phyloP scores from a whole-genome alignment of 2,888 invertebrate genomes.

The Drosophila recens region DNA sequence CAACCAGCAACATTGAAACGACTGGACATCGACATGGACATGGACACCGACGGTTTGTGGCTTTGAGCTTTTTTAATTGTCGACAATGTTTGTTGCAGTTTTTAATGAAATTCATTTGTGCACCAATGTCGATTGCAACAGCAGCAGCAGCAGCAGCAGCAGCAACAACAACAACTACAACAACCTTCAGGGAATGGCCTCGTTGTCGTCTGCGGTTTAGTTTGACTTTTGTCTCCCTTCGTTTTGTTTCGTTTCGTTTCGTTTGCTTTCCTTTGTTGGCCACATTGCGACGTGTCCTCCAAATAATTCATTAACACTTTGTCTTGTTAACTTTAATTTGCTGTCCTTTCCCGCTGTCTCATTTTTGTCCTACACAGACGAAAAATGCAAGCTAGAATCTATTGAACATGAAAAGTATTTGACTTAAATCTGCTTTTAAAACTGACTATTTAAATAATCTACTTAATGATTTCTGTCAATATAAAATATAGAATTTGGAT shows the following conservation, averaged over 20 bases:
- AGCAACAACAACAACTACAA: slow-evolving; percentile 25
- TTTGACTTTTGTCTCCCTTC: slow-evolving; percentile 25
- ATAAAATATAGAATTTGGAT: no score
- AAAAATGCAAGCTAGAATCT: not conserved
- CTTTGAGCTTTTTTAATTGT: slow-evolving; percentile 76
- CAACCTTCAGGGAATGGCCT: slow-evolving; percentile 29
- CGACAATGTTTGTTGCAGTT: slow-evolving; percentile 80
- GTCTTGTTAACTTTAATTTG: slow-evolving; percentile 80
- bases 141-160: slow-evolving; percentile 28
- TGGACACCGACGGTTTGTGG: slow-evolving; percentile 52
- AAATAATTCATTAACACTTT: slow-evolving; percentile 85
- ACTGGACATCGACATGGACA: slow-evolving; percentile 25
- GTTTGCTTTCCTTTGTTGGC: slow-evolving; percentile 22
- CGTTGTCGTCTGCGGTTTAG: slow-evolving; percentile 60
- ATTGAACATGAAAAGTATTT: not conserved
- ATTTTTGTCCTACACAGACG: not conserved
- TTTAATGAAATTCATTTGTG: slow-evolving; percentile 80
- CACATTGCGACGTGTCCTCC: slow-evolving; percentile 82
- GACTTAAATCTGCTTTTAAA: no score
- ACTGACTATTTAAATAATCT: not conserved
- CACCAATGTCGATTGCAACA: slow-evolving; percentile 60
- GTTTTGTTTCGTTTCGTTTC: slow-evolving; percentile 31
- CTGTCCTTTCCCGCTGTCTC: slow-evolving; percentile 15
- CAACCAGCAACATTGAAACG: slow-evolving; percentile 14
- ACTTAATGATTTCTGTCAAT: no score